Percentiles rank a stretch among this genome's conserved stretches.
These are phyloP conservation scores for Oreohelix idahoensis DNA, from an alignment of 1,140 invertebrate genomes.

Conservation along the genomic window DNA sequence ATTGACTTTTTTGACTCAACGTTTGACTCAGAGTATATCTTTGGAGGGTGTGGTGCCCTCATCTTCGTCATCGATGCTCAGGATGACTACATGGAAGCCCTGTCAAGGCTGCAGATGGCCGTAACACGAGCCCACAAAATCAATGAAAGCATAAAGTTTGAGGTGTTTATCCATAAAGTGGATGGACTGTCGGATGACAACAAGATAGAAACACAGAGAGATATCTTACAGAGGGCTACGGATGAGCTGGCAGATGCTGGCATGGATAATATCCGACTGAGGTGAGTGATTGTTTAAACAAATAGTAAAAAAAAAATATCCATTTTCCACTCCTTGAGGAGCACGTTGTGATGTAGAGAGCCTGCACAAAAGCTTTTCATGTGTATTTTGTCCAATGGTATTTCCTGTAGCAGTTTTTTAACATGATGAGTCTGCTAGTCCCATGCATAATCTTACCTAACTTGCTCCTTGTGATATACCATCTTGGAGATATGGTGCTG, in stretches of 20 bases:
- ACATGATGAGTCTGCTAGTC: no score
- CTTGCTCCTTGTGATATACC: no score
- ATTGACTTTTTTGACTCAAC: slow-evolving; percentile 96
- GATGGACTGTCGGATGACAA: slow-evolving; percentile 98
- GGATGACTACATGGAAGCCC: slow-evolving; percentile 97
- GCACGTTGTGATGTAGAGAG: no score
- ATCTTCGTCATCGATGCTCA: slow-evolving; percentile 99
- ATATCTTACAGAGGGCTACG: slow-evolving; percentile 96
- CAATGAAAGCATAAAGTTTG: slow-evolving; percentile 97
- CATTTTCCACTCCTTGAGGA: no score
- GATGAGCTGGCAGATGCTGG: slow-evolving; percentile 94
- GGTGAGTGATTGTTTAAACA: slow-evolving; percentile 56
- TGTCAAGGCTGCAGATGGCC: slow-evolving; percentile 91
- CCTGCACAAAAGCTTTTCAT: no score
- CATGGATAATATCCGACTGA: slow-evolving; percentile 75
- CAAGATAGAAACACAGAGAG: slow-evolving; percentile 98
- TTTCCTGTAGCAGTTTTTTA: no score
- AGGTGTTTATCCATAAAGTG: slow-evolving; percentile 98
- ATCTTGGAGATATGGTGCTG: no score
- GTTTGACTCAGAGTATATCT: slow-evolving; percentile 96
- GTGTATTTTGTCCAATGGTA: no score
- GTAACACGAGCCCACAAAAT: slow-evolving; percentile 96
- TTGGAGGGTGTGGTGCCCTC: slow-evolving; percentile 92
- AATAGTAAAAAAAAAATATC: no score
- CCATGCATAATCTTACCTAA: no score